These are phyloP conservation scores for Pachypeltis micranthus DNA, from an alignment of 1,140 invertebrate genomes.

Conservation along the genomic window DNA sequence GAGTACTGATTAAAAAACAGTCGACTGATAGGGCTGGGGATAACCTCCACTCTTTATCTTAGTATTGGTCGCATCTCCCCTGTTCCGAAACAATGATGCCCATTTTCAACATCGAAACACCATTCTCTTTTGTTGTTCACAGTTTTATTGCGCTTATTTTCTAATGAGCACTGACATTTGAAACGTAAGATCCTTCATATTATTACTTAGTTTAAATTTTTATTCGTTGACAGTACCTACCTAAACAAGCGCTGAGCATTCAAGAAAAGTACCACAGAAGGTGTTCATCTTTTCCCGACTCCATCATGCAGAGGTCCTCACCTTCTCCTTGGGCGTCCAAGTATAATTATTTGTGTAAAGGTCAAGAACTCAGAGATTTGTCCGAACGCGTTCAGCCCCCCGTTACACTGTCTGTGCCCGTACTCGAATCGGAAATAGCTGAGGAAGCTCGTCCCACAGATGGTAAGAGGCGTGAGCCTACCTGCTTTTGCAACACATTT, in stretches of 20 bases:
- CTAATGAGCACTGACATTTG: too few species aligned
- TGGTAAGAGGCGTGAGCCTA: background rate
- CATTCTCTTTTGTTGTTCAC: too few species aligned
- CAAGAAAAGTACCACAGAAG: slow-evolving; percentile 33
- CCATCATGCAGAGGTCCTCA: slow-evolving; percentile 18
- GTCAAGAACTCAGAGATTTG: background rate
- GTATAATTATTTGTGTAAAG: background rate
- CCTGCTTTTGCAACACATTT: background rate
- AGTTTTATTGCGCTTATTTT: too few species aligned
- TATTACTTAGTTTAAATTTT: too few species aligned
- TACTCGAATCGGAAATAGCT: background rate
- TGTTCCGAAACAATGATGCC: too few species aligned
- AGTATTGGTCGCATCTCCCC: background rate
- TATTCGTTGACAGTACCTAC: slow-evolving; percentile 27
- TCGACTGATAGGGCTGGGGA: too few species aligned
- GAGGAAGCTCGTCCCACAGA: background rate
- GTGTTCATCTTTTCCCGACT: slow-evolving; percentile 37
- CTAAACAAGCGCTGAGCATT: slow-evolving; percentile 27
- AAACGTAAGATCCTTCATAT: too few species aligned
- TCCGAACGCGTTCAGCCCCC: background rate
- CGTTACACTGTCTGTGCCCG: background rate
- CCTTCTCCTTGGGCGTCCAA: background rate
- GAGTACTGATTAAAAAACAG: too few species aligned
- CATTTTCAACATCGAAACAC: too few species aligned
- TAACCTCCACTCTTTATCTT: background rate